Conservation (phyloP, 64 coral and sea anemone genomes). For the Exaiptasia diaphana region DNA sequence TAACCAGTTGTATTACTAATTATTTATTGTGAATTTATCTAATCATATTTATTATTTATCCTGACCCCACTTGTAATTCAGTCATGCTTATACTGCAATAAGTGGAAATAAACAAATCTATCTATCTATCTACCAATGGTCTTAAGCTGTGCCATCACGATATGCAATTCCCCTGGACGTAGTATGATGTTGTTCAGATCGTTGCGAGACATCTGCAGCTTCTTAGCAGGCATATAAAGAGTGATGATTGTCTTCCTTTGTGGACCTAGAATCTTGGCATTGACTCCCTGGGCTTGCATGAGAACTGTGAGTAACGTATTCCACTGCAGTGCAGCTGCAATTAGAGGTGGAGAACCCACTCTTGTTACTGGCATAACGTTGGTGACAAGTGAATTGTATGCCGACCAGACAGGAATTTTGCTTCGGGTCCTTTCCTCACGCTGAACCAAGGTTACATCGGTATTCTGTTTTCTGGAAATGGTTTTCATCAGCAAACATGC, state of each 20-base stretch:
- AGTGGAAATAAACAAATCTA: no score
- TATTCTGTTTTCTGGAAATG: background rate
- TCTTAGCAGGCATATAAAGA: constrained; percentile 24
- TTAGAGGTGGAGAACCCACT: constrained; percentile 1
- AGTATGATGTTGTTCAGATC: constrained; percentile 13
- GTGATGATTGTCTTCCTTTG: constrained; percentile 20
- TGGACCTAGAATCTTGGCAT: constrained; percentile 22
- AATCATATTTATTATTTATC: no score
- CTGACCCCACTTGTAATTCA: no score
- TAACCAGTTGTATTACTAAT: no score
- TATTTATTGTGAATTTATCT: no score
- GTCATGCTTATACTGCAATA: no score
- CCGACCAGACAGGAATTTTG: constrained; percentile 28
- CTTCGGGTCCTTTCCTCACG: background rate
- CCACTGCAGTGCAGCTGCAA: constrained; percentile 45
- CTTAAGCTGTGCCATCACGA: no score
- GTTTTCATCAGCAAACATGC: constrained; percentile 34
- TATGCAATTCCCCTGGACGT: constrained; percentile 9
- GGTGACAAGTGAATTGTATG: constrained; percentile 31
- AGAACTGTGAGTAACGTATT: constrained; percentile 13
- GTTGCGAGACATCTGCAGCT: constrained; percentile 21
- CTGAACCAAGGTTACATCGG: background rate
- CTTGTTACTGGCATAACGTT: background rate
- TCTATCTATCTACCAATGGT: no score
- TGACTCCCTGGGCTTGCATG: constrained; percentile 42